Base-by-base conservation (phyloP, 2,888 invertebrate genomes). In the Chymomyza caudatula region DNA sequence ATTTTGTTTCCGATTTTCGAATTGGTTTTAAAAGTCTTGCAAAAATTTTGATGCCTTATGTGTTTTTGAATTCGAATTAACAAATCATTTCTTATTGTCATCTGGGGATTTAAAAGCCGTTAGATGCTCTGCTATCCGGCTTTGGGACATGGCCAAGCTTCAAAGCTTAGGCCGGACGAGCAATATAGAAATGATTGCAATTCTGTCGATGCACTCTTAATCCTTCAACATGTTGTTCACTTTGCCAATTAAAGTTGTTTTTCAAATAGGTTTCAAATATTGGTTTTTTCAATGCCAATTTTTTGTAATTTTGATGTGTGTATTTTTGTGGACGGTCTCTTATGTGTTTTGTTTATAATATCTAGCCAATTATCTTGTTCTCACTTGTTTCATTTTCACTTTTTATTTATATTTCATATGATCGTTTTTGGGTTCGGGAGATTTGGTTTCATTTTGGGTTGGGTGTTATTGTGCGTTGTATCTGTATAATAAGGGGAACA, bases 1-100 rank as follows among this genome's bases (percentile, higher is more conserved):
- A 87, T 89, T 89, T 88, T 80, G 78, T 78, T 80, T 78, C 78
- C 79, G 78, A 80, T 82, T 68, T 56, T 78, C 66, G 66, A 76
- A 76, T 74, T 78, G 59, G 65, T 64, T 69, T 63, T 52, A 52
- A 67, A 65, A 22, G 54, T 76, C 69, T 77, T 74, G 71, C 11
- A 37, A 25, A 25, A 37, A 56, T 54, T 22, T 22, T 62, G 42
- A 19, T 61, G 44, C n/a, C n/a, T n/a, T n/a, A 37, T 25, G 55
- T 61, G 54, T 44, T 55, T 37, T 37, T 37, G 29, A 29, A 6
- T 2, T 37, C 6, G 25, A 23, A 29, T 29, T 29, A 29, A 29
- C 11, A 37, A 37, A 37, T 37, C 29, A 37, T 37, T 37, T 37
- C 29, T 0, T 25, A 25, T 4, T 23, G 23, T 23, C 23, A 5